Base-by-base conservation (phyloP, 2,888 invertebrate species). In the Machimus atricapillus region DNA sequence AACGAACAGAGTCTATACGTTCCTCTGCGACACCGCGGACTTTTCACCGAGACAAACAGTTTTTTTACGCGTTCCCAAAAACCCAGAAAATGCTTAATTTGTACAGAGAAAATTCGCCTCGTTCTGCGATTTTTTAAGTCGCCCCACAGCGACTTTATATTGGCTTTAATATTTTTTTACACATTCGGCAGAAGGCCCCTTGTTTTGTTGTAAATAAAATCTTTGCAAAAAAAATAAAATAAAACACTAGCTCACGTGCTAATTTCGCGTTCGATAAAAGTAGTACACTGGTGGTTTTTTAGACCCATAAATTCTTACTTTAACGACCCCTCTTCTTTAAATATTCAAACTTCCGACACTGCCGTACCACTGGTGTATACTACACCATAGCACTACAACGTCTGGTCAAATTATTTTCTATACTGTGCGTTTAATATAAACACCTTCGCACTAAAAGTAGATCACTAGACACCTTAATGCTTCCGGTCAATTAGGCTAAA, bases 61-160 rank as follows among this genome's bases (percentile, higher is more conserved):
- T 66, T 74, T 85, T 85, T 85, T 46, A 74, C 85, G 74, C 85
- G n/a, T 85, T 74, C 40, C 43, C 46, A 31, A 85, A 85, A 74
- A 27, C 14, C 34, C 27, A 85, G 73, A 66, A 27, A n/a, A 52
- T 66, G 19, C 74, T 85, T 73, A 74, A 85, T 85, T 85, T 85
- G 85, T 85, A 85, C 85, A 85, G 85, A 85, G 27, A 73, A 74
- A 74, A 85, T 85, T 73, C 73, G 85, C 74, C 74, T 3, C 66
- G 66, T 23, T 23, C 19, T 23, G 27, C 23, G 27, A 66, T 66
- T 19, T 66, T 66, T 19, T 0, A 23, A 66, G 5, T 8, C 58
- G 7, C 9, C 58, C 66, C 66, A 23, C 66, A n/a, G 12, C 66
- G 27, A 27, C 8, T 66, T 12, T 66, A 23, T 66, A 12, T 8